phyloP scores from a whole-genome alignment of 2,113 vertebrate genomes.

The Poecile atricapillus region DNA sequence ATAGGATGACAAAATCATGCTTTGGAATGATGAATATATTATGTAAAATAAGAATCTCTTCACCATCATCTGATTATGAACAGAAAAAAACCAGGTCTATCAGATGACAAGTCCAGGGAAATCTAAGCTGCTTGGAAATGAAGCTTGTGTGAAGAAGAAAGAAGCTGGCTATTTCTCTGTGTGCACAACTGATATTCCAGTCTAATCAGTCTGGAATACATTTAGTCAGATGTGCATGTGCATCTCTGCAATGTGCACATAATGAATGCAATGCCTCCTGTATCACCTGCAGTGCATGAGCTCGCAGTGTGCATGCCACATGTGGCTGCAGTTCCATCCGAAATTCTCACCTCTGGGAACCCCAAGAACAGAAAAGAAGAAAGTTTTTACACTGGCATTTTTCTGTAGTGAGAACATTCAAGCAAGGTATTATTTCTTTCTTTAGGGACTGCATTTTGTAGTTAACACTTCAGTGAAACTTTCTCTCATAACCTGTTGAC shows the following conservation, averaged over 20 bases:
- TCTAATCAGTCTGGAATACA: not conserved
- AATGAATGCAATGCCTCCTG: not conserved
- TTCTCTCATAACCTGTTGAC: not conserved
- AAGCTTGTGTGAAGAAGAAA: not conserved
- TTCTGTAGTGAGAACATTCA: not conserved
- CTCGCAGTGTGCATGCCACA: not conserved
- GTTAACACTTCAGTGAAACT: not conserved
- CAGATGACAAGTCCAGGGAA: not conserved
- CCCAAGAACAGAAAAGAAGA: not conserved
- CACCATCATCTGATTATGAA: not conserved
- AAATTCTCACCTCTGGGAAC: not conserved
- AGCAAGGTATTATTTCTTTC: not conserved
- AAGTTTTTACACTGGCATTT: not conserved
- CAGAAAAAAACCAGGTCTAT: not conserved
- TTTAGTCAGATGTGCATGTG: not conserved
- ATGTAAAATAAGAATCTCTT: slow-evolving; percentile 24
- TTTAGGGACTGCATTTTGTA: not conserved
- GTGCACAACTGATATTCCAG: not conserved
- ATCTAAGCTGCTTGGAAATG: not conserved
- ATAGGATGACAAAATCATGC: slow-evolving; percentile 21
- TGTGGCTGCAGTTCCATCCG: not conserved
- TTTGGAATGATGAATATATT: not conserved
- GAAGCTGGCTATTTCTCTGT: not conserved
- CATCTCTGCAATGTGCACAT: not conserved
- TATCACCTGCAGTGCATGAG: not conserved